A percentile compares a stretch with the other conserved stretches of the same genome.
These are phyloP conservation scores for Zygothrica quintamaculata DNA, from an alignment of 2,888 invertebrate genomes.

Conservation along the genomic window DNA sequence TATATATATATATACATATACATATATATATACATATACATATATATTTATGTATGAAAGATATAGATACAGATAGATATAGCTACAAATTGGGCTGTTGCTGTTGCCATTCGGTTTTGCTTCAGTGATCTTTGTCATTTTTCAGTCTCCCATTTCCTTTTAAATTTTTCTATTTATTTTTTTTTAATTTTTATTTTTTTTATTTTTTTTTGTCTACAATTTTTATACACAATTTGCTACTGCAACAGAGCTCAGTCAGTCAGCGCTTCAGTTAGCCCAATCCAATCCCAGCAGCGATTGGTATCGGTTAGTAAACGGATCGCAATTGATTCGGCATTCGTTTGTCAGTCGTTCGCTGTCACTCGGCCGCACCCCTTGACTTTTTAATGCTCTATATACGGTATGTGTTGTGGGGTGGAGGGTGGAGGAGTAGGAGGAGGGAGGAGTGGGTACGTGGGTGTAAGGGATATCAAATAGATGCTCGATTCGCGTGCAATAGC, in stretches of 20 bases:
- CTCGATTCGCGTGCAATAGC: conserved; percentile 53
- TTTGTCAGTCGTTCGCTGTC: conserved; percentile 25
- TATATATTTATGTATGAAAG: background rate
- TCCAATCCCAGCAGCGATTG: conserved; percentile 40
- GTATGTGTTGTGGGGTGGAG: no score
- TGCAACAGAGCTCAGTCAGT: conserved; percentile 20
- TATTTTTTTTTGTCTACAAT: no score
- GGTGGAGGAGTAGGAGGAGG: background rate
- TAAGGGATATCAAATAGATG: conserved; percentile 33
- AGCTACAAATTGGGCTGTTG: conserved; percentile 62
- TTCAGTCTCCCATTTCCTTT: conserved; percentile 74
- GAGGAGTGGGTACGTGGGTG: background rate
- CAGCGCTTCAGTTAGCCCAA: conserved; percentile 20
- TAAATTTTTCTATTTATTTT: no score
- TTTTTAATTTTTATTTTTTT: no score
- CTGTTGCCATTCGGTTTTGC: conserved; percentile 73
- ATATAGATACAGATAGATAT: conserved; percentile 41
- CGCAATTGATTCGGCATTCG: conserved; percentile 34
- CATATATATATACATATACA: conserved; percentile 12
- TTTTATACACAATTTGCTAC: conserved; percentile 40
- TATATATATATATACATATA: conserved; percentile 10
- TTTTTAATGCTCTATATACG: background rate
- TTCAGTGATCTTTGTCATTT: conserved; percentile 81
- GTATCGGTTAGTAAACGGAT: conserved; percentile 30
- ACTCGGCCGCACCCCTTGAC: conserved; percentile 62